A percentile compares a stretch with the other conserved stretches of the same genome.
These are phyloP conservation scores for human (Homo sapiens) DNA, from an alignment of 2,113 vertebrate genomes.

Conservation along the genomic window GRCh38 chr12:125513001-125513500, in stretches of 20 bases:
- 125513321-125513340: too few species aligned
- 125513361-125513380: too few species aligned
- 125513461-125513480: accelerated
- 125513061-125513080: too few species aligned
- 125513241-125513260: background rate
- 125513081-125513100: background rate
- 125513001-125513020: too few species aligned
- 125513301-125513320: accelerated
- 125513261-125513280: background rate
- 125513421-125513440: background rate
- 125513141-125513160: background rate
- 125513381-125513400: too few species aligned
- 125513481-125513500: background rate
- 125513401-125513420: background rate
- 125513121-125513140: background rate
- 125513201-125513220: too few species aligned
- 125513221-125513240: too few species aligned
- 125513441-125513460: too few species aligned
- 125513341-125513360: background rate
- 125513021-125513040: background rate
- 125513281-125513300: background rate
- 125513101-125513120: accelerated
- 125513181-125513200: accelerated
- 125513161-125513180: background rate
- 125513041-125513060: too few species aligned